phyloP scores from a whole-genome alignment of 2,888 invertebrate species.

The Conus canariensis region DNA sequence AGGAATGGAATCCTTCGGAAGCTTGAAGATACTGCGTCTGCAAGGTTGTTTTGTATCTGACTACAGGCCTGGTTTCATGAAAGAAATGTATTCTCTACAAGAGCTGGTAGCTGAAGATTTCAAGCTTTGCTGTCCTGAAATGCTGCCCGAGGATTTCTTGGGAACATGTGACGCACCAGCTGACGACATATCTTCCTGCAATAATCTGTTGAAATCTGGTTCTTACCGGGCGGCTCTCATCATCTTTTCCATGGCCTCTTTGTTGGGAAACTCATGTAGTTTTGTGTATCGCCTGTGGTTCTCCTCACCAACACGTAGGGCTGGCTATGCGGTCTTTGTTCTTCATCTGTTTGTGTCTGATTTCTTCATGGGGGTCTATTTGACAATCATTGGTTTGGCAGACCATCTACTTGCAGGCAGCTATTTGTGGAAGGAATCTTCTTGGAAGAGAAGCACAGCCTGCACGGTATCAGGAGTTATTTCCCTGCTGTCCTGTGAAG shows the following conservation, averaged over 20 bases:
- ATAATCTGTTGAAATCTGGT: neutral
- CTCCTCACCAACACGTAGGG: neutral
- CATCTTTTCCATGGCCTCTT: neutral
- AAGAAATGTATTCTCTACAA: neutral
- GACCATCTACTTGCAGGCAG: neutral
- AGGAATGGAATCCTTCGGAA: neutral
- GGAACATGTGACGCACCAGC: neutral
- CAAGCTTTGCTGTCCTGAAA: neutral
- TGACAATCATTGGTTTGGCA: neutral
- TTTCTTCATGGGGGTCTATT: neutral
- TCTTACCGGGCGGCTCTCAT: neutral
- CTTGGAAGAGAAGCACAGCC: neutral
- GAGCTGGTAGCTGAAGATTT: neutral
- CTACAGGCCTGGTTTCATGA: neutral
- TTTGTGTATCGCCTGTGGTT: neutral
- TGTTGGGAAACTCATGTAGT: neutral
- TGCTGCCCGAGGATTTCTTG: neutral
- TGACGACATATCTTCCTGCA: neutral
- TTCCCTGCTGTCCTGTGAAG: neutral
- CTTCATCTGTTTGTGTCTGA: neutral
- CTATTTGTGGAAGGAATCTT: neutral
- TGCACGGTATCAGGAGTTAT: neutral
- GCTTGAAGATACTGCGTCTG: neutral
- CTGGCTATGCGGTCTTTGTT: neutral
- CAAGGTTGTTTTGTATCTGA: neutral